Evolutionary conservation across 2,797 vertebrate species (phyloP).

Genomic region (Eospalax fontanierii): DNA sequence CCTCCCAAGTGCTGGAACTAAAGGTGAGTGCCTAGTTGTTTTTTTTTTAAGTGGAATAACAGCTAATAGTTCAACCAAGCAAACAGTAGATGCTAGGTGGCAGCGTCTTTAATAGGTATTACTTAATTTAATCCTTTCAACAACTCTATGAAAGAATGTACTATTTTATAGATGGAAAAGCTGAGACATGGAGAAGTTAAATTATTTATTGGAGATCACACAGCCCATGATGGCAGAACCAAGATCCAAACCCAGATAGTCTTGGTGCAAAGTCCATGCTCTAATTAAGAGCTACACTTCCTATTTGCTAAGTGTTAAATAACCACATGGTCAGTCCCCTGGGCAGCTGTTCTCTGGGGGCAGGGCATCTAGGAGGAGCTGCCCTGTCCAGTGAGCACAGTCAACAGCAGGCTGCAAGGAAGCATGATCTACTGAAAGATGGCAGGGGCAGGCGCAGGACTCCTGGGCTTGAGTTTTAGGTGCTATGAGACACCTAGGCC

Average conservation of each 20-base stretch:
- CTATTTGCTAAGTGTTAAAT: conserved; percentile 61
- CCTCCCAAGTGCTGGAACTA: no score
- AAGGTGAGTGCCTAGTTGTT: no score
- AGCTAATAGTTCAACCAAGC: not conserved
- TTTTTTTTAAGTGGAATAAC: not conserved
- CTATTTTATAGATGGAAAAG: not conserved
- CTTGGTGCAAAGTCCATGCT: conserved; percentile 16
- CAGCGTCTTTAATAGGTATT: not conserved
- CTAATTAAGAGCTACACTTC: conserved; percentile 60
- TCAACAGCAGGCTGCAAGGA: not conserved
- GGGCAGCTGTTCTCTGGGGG: conserved; percentile 61
- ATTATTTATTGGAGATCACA: conserved; percentile 18
- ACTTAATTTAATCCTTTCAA: conserved; percentile 49
- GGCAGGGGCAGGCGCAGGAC: not conserved
- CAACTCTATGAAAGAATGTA: not conserved
- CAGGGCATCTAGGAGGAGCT: conserved; percentile 17
- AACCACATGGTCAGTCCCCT: conserved; percentile 55
- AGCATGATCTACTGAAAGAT: not conserved
- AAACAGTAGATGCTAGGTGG: not conserved
- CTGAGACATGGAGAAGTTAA: conserved; percentile 3
- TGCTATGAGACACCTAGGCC: not conserved
- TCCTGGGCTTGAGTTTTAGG: not conserved
- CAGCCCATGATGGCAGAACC: not conserved
- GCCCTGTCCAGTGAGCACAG: not conserved
- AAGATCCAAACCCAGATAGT: conserved; percentile 33